Base-by-base conservation (phyloP, 2,888 invertebrate species). In the Elegia similella region DNA sequence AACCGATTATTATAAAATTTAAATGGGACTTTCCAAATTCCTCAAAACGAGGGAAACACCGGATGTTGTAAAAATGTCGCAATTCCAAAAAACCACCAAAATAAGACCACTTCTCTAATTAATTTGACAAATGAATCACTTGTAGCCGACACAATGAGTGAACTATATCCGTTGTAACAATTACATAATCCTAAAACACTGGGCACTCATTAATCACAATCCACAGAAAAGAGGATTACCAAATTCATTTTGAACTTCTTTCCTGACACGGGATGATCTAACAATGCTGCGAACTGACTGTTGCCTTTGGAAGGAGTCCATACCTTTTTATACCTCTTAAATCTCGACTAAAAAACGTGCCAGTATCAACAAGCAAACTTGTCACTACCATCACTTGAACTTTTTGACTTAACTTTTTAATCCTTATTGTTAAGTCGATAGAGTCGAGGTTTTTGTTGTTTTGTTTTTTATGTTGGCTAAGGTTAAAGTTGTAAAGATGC, bases 261-360 rank as follows among this genome's bases (percentile, higher is more conserved):
- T 67, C 70, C 68, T 73, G 70, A 64, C 54, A 61, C 60, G 69
- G 75, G 77, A 76, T 76, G 72, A 69, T 73, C 68, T 66, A 68
- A 64, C 76, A 65, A 68, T 73, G 80, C 76, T 73, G 75, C 69
- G 74, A 74, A 76, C 72, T 73, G 67, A 88, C 88, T 88, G 83
- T 72, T 82, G 76, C 64, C 65, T 65, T 65, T 63, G 57, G 69
- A 67, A 66, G 67, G 69, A 69, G 69, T 73, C 78, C 77, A 82
- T 78, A 78, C 78, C 84, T 85, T 86, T 80, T 82, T 89, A 89
- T 89, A 88, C 82, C 76, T 69, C 75, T 76, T 76, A 76, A 81
- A 84, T 82, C 77, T 76, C 80, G 76, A 72, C 81, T 75, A 82
- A 85, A 86, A 87, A 88, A 86, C 87, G 78, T 82, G 86, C 84